Evolutionary conservation across 1,140 invertebrate species (phyloP).

Genomic region (Pogonomyrmex barbatus): DNA sequence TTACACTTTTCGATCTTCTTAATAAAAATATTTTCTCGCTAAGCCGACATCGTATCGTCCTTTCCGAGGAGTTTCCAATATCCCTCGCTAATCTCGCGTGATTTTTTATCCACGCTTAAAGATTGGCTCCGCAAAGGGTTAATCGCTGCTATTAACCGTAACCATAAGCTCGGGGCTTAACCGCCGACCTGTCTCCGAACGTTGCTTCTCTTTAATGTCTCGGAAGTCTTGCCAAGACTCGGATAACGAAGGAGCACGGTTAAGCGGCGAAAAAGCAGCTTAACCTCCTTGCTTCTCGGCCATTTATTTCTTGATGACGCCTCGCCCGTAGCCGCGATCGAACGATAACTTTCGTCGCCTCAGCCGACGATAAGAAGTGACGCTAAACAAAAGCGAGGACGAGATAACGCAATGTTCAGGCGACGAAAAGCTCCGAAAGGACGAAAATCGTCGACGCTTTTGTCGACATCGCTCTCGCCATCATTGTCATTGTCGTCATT

Average conservation of each 20-base stretch:
- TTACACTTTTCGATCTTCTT: conserved; percentile 12
- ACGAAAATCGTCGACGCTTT: conserved; percentile 18
- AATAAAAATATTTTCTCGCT: conserved; percentile 15
- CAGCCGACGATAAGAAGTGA: conserved; percentile 40
- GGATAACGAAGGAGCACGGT: conserved; percentile 63
- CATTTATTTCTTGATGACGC: conserved; percentile 63
- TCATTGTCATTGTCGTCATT: not conserved
- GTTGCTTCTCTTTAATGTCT: conserved; percentile 67
- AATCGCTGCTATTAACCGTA: conserved; percentile 68
- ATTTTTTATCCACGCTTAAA: conserved; percentile 60
- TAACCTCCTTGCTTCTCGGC: conserved; percentile 64
- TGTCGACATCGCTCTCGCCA: not conserved
- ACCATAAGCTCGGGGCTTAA: conserved; percentile 64
- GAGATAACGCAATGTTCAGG: conserved; percentile 47
- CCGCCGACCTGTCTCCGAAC: conserved; percentile 59
- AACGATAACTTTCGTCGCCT: conserved; percentile 60
- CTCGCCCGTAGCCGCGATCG: conserved; percentile 44
- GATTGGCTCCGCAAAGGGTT: conserved; percentile 62
- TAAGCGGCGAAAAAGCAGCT: conserved; percentile 70
- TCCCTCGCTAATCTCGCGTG: conserved; percentile 55
- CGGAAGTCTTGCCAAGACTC: conserved; percentile 63
- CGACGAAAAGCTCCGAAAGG: not conserved
- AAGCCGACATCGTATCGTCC: conserved; percentile 13
- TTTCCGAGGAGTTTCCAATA: conserved; percentile 55
- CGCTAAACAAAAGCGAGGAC: conserved; percentile 53